phyloP scores from a whole-genome alignment of 1,140 invertebrate species.

The Drosophila pseudoananassae region DNA sequence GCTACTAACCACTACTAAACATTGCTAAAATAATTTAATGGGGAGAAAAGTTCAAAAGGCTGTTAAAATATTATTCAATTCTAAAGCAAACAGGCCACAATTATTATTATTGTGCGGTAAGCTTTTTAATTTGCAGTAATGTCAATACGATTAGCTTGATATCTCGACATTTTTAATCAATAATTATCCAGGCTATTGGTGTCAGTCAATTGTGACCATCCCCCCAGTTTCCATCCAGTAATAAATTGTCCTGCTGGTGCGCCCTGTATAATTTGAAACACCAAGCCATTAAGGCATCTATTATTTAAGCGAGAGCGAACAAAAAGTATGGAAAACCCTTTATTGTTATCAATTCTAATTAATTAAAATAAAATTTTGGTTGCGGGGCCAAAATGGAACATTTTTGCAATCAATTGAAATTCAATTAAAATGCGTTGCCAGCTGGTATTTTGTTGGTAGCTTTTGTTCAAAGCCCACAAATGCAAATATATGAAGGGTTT shows the following conservation, averaged over 20 bases:
- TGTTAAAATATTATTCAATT: too few species aligned
- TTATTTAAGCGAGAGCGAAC: constrained; percentile 29
- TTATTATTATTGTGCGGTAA: constrained; percentile 9
- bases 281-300: constrained; percentile 57
- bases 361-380: constrained; percentile 77
- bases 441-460: constrained; percentile 26
- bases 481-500: constrained; percentile 24
- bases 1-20: background rate
- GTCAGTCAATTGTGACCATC: constrained; percentile 2
- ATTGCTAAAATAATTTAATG: background rate
- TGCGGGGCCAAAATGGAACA: constrained; percentile 59
- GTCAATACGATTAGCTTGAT: constrained; percentile 31
- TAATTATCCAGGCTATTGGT: constrained; percentile 14
- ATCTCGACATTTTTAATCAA: constrained; percentile 40
- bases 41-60: background rate
- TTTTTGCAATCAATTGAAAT: constrained; percentile 82
- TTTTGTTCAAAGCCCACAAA: constrained; percentile 25
- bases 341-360: constrained; percentile 81
- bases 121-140: constrained; percentile 20
- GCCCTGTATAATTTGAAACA: constrained; percentile 15
- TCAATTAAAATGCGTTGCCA: constrained; percentile 77
- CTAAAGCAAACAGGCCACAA: too few species aligned
- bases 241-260: constrained; percentile 11
- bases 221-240: constrained; percentile 12
- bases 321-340: constrained; percentile 40